Evolutionary conservation across 2,888 invertebrate genomes (phyloP).

Genomic region (Agonopterix alstromeriana): DNA sequence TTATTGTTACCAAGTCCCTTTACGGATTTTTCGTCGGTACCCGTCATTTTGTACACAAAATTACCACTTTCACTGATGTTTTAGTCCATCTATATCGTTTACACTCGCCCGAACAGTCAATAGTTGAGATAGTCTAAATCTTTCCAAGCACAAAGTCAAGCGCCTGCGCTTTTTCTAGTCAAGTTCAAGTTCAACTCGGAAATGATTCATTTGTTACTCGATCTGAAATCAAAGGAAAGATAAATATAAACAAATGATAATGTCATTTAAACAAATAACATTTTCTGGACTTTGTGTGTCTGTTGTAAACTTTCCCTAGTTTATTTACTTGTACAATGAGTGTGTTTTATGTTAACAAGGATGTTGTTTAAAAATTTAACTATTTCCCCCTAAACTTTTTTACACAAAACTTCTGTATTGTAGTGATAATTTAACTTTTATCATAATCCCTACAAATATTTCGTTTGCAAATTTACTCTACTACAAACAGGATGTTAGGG

Average conservation of each 20-base stretch:
- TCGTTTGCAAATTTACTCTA: too few species aligned
- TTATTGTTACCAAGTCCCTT: constrained; percentile 54
- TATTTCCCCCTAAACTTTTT: too few species aligned
- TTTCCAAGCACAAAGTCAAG: background rate
- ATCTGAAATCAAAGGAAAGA: constrained; percentile 24
- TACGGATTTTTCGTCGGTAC: constrained; percentile 34
- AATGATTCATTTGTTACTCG: constrained; percentile 22
- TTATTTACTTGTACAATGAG: too few species aligned
- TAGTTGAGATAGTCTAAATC: constrained; percentile 1
- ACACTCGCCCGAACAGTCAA: background rate
- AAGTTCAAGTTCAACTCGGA: constrained; percentile 19
- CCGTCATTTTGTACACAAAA: constrained; percentile 37
- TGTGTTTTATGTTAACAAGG: too few species aligned
- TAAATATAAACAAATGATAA: background rate
- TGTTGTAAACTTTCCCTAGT: too few species aligned
- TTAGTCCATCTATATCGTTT: background rate
- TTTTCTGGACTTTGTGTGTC: too few species aligned
- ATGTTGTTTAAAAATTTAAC: too few species aligned
- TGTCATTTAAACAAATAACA: too few species aligned
- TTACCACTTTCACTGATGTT: constrained; percentile 20
- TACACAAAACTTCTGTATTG: too few species aligned
- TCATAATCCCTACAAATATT: too few species aligned
- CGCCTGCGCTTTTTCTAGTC: constrained; percentile 13
- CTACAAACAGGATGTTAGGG: too few species aligned
- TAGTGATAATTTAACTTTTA: too few species aligned